Base-by-base conservation (phyloP, 2,888 invertebrate species). In the Mimumesa dahlbomi region DNA sequence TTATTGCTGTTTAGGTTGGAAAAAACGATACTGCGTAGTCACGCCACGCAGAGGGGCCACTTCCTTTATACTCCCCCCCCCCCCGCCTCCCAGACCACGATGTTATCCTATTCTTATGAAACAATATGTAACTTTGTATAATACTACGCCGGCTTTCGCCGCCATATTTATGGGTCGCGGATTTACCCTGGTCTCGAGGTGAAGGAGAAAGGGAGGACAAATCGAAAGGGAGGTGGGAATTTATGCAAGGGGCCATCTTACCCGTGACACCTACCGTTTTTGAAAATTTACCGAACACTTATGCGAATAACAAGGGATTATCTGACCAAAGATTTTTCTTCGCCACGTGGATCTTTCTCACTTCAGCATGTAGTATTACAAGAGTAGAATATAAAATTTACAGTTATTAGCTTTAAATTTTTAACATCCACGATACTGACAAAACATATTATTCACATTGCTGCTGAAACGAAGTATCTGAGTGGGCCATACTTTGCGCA, bases 111-210 rank as follows among this genome's bases (percentile, higher is more conserved):
- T 38, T 61, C 45, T 61, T 50, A 64, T 62, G 63, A 66, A 72
- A 73, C 70, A 76, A 68, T 66, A 68, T 64, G 70, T 75, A 78
- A 71, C 52, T 71, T 78, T 56, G 61, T 68, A 58, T 54, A 70
- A 75, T 46, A 40, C 38, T 36, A 42, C 40, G 56, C 16, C 34
- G 13, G 14, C 56, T 62, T 61, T 58, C 62, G 43, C 70, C 75
- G 69, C 64, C 76, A 77, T 86, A 85, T 85, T 84, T 84, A 85
- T 75, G 80, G 77, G 65, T 63, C 52, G 65, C 71, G 56, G 77
- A 84, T 84, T 85, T 86, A 84, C 83, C 71, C 68, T 54, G 34
- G 48, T 38, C 56, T 52, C 53, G 34, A 68, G 48, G 63, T 66
- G 68, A 81, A 77, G 73, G 63, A 76, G 73, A 58, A 64, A 9